Evolutionary conservation across 1,140 invertebrate species (phyloP).

Genomic region (Dendrolimus punctatus): DNA sequence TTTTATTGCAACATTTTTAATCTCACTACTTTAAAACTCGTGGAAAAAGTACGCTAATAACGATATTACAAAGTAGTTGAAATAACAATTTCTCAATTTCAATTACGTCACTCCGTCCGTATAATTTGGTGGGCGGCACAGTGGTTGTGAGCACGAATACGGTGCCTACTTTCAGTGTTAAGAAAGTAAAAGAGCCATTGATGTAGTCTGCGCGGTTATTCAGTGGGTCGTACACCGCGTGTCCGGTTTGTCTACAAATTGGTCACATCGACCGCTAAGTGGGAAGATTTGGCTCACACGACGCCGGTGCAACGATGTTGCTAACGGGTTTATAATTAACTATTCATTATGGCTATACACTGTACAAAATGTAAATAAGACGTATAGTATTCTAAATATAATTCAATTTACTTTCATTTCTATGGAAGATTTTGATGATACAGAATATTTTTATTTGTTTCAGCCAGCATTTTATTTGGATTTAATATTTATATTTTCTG

Average conservation of each 20-base stretch:
- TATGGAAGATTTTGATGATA: too few relatives aligned
- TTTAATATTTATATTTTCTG: too few relatives aligned
- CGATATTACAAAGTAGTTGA: too few relatives aligned
- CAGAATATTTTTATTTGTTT: too few relatives aligned
- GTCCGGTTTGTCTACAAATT: slow-evolving; percentile 62
- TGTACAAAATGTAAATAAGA: background rate
- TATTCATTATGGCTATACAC: slow-evolving; percentile 6
- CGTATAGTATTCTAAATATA: too few relatives aligned
- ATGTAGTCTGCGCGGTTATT: slow-evolving; percentile 38
- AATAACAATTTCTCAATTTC: background rate
- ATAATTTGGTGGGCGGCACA: too few relatives aligned
- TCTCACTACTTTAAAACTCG: background rate
- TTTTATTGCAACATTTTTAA: slow-evolving; percentile 49
- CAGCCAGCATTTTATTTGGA: too few relatives aligned
- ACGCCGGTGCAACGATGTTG: slow-evolving; percentile 11
- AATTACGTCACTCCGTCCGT: background rate
- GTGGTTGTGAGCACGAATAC: slow-evolving; percentile 12
- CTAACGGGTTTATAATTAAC: slow-evolving; percentile 20
- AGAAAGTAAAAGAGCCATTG: slow-evolving; percentile 64
- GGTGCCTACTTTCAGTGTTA: slow-evolving; percentile 36
- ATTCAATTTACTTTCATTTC: too few relatives aligned
- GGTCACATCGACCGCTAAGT: slow-evolving; percentile 63
- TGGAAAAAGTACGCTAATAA: too few relatives aligned
- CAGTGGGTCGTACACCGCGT: slow-evolving; percentile 49
- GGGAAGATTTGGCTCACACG: slow-evolving; percentile 43